These are phyloP conservation scores for Phodopus roborovskii DNA, from an alignment of 2,113 vertebrate species.

Conservation along the genomic window DNA sequence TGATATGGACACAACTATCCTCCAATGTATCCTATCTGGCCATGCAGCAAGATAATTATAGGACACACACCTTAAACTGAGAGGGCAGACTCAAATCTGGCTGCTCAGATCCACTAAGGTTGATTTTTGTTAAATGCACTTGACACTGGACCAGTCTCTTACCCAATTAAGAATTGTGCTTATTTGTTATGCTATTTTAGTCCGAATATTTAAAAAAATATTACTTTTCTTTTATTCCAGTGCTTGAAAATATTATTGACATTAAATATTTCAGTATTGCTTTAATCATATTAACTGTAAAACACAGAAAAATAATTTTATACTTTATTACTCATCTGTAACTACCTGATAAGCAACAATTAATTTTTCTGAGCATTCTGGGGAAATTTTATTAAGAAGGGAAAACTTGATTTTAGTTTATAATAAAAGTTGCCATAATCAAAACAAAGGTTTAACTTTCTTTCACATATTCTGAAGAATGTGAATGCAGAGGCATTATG, in stretches of 20 bases:
- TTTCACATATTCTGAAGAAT: not conserved
- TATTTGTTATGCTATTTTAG: not conserved
- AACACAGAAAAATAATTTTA: not conserved
- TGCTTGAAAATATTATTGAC: not conserved
- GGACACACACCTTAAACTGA: not conserved
- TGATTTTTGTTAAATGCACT: not conserved
- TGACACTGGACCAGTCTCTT: not conserved
- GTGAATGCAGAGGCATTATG: not conserved
- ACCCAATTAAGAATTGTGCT: not conserved
- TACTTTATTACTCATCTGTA: conserved; percentile 1
- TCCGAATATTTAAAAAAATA: not conserved
- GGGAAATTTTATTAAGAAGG: not conserved
- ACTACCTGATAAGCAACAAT: not conserved
- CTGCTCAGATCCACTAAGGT: not conserved
- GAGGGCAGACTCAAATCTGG: not conserved
- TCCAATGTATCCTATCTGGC: not conserved
- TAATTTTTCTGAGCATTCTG: not conserved
- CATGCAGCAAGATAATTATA: not conserved
- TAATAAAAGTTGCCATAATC: not conserved
- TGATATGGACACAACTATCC: not conserved
- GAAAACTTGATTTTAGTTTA: conserved; percentile 7
- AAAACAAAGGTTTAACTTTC: not conserved
- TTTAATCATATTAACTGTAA: conserved; percentile 22
- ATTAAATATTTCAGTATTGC: not conserved
- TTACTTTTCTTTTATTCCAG: not conserved